These are phyloP conservation scores for Psettodes erumei DNA, from an alignment of 2,113 vertebrate genomes.

Conservation along the genomic window DNA sequence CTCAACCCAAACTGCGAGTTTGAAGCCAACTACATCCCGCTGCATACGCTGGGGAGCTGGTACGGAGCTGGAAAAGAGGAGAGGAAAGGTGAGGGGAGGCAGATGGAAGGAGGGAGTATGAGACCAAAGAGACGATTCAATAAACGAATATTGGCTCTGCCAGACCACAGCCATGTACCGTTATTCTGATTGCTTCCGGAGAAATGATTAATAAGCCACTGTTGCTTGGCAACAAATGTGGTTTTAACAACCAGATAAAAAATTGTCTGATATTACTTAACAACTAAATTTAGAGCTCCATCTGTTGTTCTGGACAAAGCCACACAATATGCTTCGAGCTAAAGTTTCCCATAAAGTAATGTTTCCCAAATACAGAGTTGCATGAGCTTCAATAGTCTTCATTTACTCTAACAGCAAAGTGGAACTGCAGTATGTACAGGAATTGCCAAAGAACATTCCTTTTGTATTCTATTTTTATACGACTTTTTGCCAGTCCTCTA, in stretches of 20 bases:
- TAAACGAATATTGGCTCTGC: slow-evolving; percentile 42
- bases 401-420: background rate
- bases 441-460: background rate
- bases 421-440: background rate
- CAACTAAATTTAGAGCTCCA: slow-evolving; percentile 22
- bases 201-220: slow-evolving; percentile 28
- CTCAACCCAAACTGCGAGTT: slow-evolving; percentile 92
- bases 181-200: slow-evolving; percentile 20
- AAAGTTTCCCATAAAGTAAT: background rate
- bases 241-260: slow-evolving; percentile 28
- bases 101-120: slow-evolving; percentile 12
- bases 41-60: slow-evolving; percentile 88
- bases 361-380: background rate
- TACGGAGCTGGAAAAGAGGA: slow-evolving; percentile 73
- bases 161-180: slow-evolving; percentile 21
- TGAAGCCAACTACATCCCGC: slow-evolving; percentile 90
- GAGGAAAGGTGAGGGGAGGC: slow-evolving; percentile 66
- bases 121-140: slow-evolving; percentile 28
- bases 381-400: background rate
- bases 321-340: background rate
- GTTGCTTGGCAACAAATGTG: slow-evolving; percentile 48
- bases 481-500: background rate
- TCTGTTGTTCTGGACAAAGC: slow-evolving; percentile 26
- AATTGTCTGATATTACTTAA: slow-evolving; percentile 18
- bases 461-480: too few species aligned